A percentile compares a stretch with the other conserved stretches of the same genome.
phyloP scores from a whole-genome alignment of 2,888 invertebrate species.

The Eledona agricola region DNA sequence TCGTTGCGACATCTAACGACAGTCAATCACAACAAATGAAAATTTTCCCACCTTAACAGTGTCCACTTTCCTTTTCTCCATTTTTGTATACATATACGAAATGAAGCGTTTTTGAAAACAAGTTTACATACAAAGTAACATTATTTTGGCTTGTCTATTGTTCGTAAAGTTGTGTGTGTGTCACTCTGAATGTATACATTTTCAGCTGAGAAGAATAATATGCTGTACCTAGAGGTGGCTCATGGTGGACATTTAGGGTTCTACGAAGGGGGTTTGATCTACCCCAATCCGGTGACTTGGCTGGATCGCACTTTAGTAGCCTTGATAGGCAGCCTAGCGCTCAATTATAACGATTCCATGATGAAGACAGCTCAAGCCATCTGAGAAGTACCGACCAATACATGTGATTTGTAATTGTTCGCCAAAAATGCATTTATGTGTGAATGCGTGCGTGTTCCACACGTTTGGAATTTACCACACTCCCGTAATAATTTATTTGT shows the following conservation, averaged over 20 bases:
- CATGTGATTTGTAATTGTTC: constrained; percentile 9
- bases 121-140: too few species aligned
- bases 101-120: too few species aligned
- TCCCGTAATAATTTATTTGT: constrained; percentile 10
- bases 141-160: constrained; percentile 17
- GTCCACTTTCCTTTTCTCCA: too few species aligned
- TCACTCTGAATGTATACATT: too few species aligned
- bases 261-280: constrained; percentile 88
- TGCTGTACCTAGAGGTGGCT: constrained; percentile 81
- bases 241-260: constrained; percentile 96
- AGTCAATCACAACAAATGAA: too few species aligned
- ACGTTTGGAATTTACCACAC: constrained; percentile 10
- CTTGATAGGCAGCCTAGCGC: constrained; percentile 77
- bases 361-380: constrained; percentile 41
- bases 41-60: too few species aligned
- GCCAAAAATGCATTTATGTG: constrained; percentile 25
- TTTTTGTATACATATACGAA: too few species aligned
- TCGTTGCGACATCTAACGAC: too few species aligned
- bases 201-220: constrained; percentile 72
- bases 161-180: constrained; percentile 6
- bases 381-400: constrained; percentile 13
- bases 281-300: constrained; percentile 93
- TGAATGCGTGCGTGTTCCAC: constrained; percentile 12
- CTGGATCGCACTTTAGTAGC: constrained; percentile 88
- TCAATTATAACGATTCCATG: constrained; percentile 58